Percentiles rank a stretch among this genome's conserved stretches.
These are phyloP conservation scores for Hecatera dysodea DNA, from an alignment of 2,888 invertebrate species.

Conservation along the genomic window DNA sequence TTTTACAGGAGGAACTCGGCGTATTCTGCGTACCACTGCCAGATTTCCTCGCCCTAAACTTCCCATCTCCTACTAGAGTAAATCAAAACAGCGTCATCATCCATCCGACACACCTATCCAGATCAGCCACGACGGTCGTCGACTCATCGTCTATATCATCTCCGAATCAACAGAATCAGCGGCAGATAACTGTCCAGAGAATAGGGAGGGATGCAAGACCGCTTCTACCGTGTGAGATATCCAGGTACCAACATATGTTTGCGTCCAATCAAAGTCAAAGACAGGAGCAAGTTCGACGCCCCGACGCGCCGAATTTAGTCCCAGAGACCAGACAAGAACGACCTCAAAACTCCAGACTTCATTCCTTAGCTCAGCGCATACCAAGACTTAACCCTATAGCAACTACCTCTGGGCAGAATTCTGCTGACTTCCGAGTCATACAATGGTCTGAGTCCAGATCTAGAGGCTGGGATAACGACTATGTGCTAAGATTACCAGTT, in stretches of 20 bases:
- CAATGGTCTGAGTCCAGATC: conserved; percentile 79
- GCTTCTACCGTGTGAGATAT: conserved; percentile 88
- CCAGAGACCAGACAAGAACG: conserved; percentile 75
- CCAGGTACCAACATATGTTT: conserved; percentile 87
- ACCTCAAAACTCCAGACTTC: conserved; percentile 78
- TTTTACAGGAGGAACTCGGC: conserved; percentile 85
- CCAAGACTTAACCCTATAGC: conserved; percentile 79
- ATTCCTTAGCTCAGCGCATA: conserved; percentile 80
- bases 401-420: conserved; percentile 62
- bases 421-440: conserved; percentile 76
- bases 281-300: conserved; percentile 65
- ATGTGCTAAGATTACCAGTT: conserved; percentile 79
- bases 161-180: conserved; percentile 69
- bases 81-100: conserved; percentile 73
- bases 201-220: conserved; percentile 91
- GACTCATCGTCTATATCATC: conserved; percentile 70
- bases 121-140: conserved; percentile 45
- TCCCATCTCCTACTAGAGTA: conserved; percentile 74
- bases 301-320: conserved; percentile 72
- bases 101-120: conserved; percentile 68
- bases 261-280: conserved; percentile 72
- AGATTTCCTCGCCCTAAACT: conserved; percentile 83
- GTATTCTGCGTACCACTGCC: conserved; percentile 86
- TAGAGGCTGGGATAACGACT: conserved; percentile 79
- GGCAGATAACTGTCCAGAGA: conserved; percentile 91